Base-by-base conservation (phyloP, 2,888 invertebrate genomes). In the Orthosia gracilis region DNA sequence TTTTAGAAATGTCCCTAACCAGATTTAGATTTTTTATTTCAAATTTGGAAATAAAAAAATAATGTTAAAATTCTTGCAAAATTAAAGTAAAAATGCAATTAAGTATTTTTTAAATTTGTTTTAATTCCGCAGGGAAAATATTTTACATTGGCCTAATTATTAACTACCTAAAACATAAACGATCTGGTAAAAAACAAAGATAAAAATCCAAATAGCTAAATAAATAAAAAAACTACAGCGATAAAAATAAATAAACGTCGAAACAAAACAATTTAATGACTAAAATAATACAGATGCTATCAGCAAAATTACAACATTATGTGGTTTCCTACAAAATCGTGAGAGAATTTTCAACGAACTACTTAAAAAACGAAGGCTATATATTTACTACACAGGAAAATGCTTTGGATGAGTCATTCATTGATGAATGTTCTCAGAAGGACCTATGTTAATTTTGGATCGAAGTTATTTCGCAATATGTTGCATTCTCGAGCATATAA, bases 391-490 rank as follows among this genome's bases (percentile, higher is more conserved):
- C 11, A 50, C 31, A 66, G 66, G 66, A 78, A 81, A 83, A 78
- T 47, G 45, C 52, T 0, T 5, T 4, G 4, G 13, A 73, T 79
- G 81, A 84, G 21, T 84, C 82, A 83, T 72, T 68, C 54, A 65
- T 64, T 65, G 31, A 72, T 68, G 9, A 58, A 54, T 61, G 31
- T 84, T 84, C 84, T 47, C 23, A 76, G 84, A 84, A 84, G 71
- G 82, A 70, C 57, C 68, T 83, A 66, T 74, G 71, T 50, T 65
- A 65, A 81, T 81, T 72, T 69, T 18, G 26, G 18, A 72, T 69
- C 64, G 69, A 70, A 18, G 31, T 17, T 57, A 61, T 70, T 65
- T 54, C 49, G 66, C 62, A 76, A 72, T 67, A n/a, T 47, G n/a
- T 76, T 50, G 69, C 79, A 79, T 84, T 79, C 74, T 74, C 26